Percentiles rank a stretch among this genome's conserved stretches.
Evolutionary conservation across 2,797 vertebrate species (phyloP).

Genomic region (Dermochelys coriacea): DNA sequence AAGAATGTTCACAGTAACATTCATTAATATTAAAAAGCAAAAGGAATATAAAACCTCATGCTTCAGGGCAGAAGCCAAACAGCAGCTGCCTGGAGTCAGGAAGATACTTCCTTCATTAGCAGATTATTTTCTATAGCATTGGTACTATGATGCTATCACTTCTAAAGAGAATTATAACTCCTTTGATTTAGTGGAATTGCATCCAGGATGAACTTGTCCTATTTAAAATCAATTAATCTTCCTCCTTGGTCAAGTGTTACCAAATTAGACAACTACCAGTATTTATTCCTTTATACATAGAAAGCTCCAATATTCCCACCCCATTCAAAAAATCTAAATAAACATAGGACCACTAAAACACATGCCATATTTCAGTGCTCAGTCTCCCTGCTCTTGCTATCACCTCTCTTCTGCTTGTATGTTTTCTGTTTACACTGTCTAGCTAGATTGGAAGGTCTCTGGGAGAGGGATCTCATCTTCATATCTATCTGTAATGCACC

Average conservation of each 20-base stretch:
- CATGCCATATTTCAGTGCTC: neutral
- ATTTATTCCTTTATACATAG: neutral
- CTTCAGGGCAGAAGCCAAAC: neutral
- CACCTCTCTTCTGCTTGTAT: too few species aligned
- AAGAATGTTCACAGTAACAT: neutral
- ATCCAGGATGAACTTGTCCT: neutral
- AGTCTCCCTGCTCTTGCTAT: neutral
- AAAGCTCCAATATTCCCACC: neutral
- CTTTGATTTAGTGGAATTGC: neutral
- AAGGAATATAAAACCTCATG: neutral
- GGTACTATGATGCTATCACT: neutral
- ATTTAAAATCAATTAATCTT: neutral
- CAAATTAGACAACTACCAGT: neutral
- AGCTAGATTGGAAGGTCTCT: neutral
- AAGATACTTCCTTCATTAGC: neutral
- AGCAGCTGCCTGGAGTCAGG: neutral
- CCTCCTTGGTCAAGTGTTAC: neutral
- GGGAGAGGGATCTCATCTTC: neutral
- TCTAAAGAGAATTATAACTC: too few species aligned
- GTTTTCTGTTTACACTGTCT: neutral
- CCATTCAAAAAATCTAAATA: neutral
- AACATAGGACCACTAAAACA: neutral
- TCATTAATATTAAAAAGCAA: neutral
- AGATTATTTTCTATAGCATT: neutral
- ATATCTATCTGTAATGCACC: neutral